A percentile compares a stretch with the other conserved stretches of the same genome.
Evolutionary conservation across 2,113 vertebrate genomes (phyloP).

Genomic region (Eulacestoma nigropectus): DNA sequence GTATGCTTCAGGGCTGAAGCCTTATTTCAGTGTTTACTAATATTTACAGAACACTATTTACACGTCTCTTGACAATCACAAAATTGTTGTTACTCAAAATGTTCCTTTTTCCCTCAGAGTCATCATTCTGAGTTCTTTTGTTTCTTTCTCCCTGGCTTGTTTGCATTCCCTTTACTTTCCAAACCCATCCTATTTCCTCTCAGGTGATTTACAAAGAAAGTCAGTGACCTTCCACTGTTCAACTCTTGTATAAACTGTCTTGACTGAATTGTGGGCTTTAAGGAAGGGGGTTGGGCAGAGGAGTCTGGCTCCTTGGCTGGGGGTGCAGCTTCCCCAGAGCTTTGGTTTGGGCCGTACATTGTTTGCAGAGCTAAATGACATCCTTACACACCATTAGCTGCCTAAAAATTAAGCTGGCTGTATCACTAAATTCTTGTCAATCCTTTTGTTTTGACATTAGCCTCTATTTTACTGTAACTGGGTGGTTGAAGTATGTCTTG

Average conservation of each 20-base stretch:
- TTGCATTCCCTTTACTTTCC: not conserved
- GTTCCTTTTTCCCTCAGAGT: not conserved
- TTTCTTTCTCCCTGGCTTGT: not conserved
- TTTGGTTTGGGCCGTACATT: fast-evolving
- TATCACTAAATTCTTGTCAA: not conserved
- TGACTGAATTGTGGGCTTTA: not conserved
- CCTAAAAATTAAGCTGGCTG: not conserved
- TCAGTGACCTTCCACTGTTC: not conserved
- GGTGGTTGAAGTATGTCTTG: not conserved
- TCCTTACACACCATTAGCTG: not conserved
- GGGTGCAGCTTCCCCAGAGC: not conserved
- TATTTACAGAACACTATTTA: not conserved
- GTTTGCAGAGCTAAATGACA: not conserved
- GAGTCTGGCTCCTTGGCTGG: not conserved
- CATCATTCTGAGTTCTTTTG: not conserved
- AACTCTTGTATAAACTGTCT: not conserved
- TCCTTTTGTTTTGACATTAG: not conserved
- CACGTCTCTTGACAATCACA: not conserved
- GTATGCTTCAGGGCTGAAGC: not conserved
- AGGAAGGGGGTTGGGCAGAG: fast-evolving
- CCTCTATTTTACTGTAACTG: not conserved
- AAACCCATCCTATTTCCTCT: not conserved
- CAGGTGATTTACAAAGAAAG: not conserved
- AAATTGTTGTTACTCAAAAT: not conserved
- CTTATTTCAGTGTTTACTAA: not conserved